phyloP scores from a whole-genome alignment of 1,140 invertebrate species.

The Bombus ignitus region DNA sequence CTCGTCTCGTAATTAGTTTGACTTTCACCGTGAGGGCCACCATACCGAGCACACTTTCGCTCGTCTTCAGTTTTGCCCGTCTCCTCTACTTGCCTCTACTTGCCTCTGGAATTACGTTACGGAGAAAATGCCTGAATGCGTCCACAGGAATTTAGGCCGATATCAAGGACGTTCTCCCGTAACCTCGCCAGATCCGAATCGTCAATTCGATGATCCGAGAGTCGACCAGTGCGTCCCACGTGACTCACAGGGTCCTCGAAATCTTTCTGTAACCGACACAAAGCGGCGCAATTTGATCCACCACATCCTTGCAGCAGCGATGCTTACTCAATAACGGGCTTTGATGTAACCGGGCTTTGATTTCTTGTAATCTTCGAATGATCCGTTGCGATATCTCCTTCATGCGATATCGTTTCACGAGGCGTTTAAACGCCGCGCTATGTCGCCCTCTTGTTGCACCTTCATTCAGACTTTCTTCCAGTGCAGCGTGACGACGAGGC shows the following conservation, averaged over 20 bases:
- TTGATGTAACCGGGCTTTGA: constrained; percentile 30
- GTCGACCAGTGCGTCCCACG: not conserved
- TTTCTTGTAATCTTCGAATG: constrained; percentile 21
- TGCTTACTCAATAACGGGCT: constrained; percentile 5
- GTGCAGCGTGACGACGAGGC: not conserved
- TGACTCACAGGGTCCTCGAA: not conserved
- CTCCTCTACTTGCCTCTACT: not conserved
- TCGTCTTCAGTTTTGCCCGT: constrained; percentile 44
- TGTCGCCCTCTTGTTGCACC: too few relatives aligned
- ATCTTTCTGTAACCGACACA: not conserved
- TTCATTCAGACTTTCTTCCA: not conserved
- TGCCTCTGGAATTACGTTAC: constrained; percentile 48
- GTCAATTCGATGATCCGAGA: not conserved
- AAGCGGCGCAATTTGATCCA: not conserved
- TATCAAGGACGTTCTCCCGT: constrained; percentile 44
- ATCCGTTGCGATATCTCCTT: constrained; percentile 14
- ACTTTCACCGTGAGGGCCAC: constrained; percentile 55
- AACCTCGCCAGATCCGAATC: constrained; percentile 26
- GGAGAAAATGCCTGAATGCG: constrained; percentile 48
- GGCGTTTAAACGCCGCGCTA: too few relatives aligned
- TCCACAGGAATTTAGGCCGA: constrained; percentile 43
- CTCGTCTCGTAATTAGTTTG: constrained; percentile 54
- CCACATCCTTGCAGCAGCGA: not conserved
- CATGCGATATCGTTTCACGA: not conserved
- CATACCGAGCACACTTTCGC: constrained; percentile 52